Evolutionary conservation across 1,140 invertebrate species (phyloP).

Genomic region (Linepithema humile): DNA sequence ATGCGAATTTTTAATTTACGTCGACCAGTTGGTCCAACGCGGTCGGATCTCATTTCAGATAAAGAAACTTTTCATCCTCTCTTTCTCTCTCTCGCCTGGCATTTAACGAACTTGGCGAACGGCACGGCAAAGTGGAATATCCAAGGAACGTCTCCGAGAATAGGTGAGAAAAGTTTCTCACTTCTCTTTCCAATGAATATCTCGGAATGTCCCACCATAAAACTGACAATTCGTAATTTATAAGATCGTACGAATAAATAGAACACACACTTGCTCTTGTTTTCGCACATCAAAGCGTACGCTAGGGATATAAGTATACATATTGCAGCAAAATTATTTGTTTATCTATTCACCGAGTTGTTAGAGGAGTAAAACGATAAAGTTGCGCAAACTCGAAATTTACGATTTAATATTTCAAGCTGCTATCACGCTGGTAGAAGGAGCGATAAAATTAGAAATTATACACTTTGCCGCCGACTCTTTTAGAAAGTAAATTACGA

Average conservation of each 20-base stretch:
- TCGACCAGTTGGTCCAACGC: not conserved
- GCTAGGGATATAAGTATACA: not conserved
- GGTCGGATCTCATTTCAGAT: conserved; percentile 70
- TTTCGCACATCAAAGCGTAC: not conserved
- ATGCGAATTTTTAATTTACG: conserved; percentile 56
- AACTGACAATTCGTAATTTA: conserved; percentile 27
- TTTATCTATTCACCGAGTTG: conserved; percentile 20
- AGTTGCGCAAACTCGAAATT: conserved; percentile 36
- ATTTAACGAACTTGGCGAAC: conserved; percentile 61
- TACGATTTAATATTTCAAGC: conserved; percentile 40
- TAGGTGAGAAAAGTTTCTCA: conserved; percentile 1
- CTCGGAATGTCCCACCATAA: conserved; percentile 24
- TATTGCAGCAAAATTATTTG: not conserved
- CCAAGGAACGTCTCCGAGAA: not conserved
- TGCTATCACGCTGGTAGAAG: not conserved
- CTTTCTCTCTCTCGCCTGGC: not conserved
- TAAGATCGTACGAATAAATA: not conserved
- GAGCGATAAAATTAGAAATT: conserved; percentile 51
- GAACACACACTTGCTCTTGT: not conserved
- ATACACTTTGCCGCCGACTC: conserved; percentile 22
- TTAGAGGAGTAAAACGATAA: conserved; percentile 18
- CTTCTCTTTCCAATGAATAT: conserved; percentile 5
- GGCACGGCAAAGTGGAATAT: conserved; percentile 5
- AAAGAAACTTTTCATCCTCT: conserved; percentile 56
- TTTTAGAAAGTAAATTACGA: conserved; percentile 20